Percentiles rank a stretch among this genome's conserved stretches.
phyloP scores from a whole-genome alignment of 2,888 invertebrate species.

The Caenorhabditis sp. region DNA sequence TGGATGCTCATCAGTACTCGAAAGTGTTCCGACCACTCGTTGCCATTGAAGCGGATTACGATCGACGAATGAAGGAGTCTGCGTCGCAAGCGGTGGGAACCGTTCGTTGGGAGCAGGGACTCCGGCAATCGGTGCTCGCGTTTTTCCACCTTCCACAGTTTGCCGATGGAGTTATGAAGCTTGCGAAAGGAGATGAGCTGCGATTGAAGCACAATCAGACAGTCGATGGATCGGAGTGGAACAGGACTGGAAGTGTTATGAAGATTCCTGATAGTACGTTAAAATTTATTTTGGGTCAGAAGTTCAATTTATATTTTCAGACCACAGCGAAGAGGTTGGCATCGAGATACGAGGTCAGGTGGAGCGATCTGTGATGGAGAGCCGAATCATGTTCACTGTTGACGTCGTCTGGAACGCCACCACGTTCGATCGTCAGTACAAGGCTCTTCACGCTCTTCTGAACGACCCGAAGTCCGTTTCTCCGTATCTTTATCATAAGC shows the following conservation, averaged over 20 bases:
- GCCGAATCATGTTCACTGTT: constrained; percentile 96
- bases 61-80: constrained; percentile 96
- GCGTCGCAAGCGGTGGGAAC: constrained; percentile 93
- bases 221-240: constrained; percentile 87
- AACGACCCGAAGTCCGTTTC: constrained; percentile 97
- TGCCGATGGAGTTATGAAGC: constrained; percentile 96
- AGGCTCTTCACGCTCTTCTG: constrained; percentile 94
- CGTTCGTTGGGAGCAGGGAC: constrained; percentile 98
- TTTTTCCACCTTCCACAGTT: constrained; percentile 98
- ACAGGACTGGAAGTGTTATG: constrained; percentile 98
- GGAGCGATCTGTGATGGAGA: constrained; percentile 90
- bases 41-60: constrained; percentile 97
- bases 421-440: constrained; percentile 88
- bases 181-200: constrained; percentile 99
- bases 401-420: constrained; percentile 87
- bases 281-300: neutral
- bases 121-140: constrained; percentile 98
- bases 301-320: constrained; percentile 78
- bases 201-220: constrained; percentile 88
- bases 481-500: constrained; percentile 96
- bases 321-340: constrained; percentile 98
- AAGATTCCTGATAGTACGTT: constrained; percentile 86
- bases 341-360: constrained; percentile 94
- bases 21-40: constrained; percentile 98
- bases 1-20: constrained; percentile 99